Conservation (phyloP, 2,888 invertebrate genomes). For the Trilocha varians region DNA sequence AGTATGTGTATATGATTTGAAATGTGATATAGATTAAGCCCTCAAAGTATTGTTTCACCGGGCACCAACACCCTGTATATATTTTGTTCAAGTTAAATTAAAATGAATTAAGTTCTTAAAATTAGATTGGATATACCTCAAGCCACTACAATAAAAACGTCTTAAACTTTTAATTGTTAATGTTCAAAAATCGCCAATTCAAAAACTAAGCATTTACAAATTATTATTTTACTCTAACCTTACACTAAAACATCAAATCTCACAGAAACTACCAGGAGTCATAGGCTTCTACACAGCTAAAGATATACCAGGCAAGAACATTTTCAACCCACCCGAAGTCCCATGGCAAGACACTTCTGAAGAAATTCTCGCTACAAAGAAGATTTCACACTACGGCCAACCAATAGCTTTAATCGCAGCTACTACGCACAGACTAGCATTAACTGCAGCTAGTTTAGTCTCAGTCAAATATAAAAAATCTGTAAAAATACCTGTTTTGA, state of each 20-base stretch:
- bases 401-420: constrained; percentile 84
- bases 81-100: too few species aligned
- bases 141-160: too few species aligned
- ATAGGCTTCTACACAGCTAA: constrained; percentile 75
- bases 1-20: too few species aligned
- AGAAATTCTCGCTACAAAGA: constrained; percentile 69
- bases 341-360: constrained; percentile 50
- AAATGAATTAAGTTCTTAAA: too few species aligned
- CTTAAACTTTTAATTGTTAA: too few species aligned
- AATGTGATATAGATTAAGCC: too few species aligned
- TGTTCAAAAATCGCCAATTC: too few species aligned
- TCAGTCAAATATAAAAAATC: constrained; percentile 70
- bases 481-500: constrained; percentile 50
- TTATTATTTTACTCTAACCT: neutral
- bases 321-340: constrained; percentile 54
- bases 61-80: too few species aligned
- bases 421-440: constrained; percentile 58
- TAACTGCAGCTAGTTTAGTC: constrained; percentile 45
- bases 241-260: too few species aligned
- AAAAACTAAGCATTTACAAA: too few species aligned
- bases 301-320: constrained; percentile 81
- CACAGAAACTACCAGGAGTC: constrained; percentile 78
- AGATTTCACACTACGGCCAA: constrained; percentile 78
- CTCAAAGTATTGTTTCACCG: too few species aligned
- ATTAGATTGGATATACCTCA: too few species aligned